A percentile compares a stretch with the other conserved stretches of the same genome.
Evolutionary conservation across 2,888 invertebrate genomes (phyloP).

Genomic region (Acanthosepion lycidas): DNA sequence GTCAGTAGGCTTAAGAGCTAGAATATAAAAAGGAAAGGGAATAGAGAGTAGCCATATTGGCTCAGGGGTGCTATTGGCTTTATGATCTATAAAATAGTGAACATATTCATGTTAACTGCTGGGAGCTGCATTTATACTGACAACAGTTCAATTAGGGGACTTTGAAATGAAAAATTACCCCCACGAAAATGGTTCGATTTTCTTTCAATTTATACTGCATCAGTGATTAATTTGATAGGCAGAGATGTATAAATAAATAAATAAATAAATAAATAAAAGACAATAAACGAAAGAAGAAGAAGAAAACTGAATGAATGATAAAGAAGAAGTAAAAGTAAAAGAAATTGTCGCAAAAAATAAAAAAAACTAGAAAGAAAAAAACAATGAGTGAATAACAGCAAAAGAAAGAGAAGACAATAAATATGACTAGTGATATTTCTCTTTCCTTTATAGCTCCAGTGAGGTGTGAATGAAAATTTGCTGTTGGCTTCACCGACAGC

Average conservation of each 20-base stretch:
- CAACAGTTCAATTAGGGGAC: background rate
- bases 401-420: background rate
- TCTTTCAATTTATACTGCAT: slow-evolving; percentile 33
- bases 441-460: background rate
- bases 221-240: background rate
- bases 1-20: no score
- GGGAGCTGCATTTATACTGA: background rate
- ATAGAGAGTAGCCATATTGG: background rate
- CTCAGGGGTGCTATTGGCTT: background rate
- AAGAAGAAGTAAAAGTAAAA: no score
- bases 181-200: background rate
- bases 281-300: no score
- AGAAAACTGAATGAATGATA: no score
- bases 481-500: slow-evolving; percentile 17
- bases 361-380: background rate
- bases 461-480: background rate
- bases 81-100: background rate
- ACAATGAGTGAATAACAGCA: background rate
- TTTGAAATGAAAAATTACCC: slow-evolving; percentile 2
- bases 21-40: no score
- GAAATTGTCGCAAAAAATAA: background rate
- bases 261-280: background rate
- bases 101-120: slow-evolving; percentile 11
- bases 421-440: slow-evolving; percentile 11
- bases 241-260: background rate